phyloP scores from a whole-genome alignment of 2,113 vertebrate genomes.

The Pristiophorus japonicus region DNA sequence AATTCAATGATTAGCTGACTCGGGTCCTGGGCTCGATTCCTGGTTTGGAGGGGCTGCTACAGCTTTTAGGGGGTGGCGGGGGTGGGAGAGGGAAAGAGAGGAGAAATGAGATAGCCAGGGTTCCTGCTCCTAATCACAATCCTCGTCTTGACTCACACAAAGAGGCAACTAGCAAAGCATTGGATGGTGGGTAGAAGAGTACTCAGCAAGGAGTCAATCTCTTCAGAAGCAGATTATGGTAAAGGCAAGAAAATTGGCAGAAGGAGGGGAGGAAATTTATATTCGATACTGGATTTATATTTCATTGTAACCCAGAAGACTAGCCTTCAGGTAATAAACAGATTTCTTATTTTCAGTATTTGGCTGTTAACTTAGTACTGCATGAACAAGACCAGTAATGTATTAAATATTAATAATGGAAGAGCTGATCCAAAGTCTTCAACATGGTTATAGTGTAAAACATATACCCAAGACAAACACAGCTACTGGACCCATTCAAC shows the following conservation, averaged over 20 bases:
- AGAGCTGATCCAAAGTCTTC: neutral
- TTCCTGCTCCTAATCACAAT: neutral
- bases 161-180: neutral
- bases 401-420: neutral
- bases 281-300: neutral
- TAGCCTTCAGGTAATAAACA: neutral
- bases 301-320: neutral
- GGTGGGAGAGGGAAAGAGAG: neutral
- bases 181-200: neutral
- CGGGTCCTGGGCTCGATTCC: neutral
- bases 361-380: neutral
- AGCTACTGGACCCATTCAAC: neutral
- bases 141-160: neutral
- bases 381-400: neutral
- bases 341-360: neutral
- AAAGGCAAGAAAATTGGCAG: no score
- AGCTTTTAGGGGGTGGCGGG: no score
- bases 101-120: neutral
- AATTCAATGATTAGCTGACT: neutral
- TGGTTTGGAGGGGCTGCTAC: neutral
- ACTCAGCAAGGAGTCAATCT: no score
- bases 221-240: no score
- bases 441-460: neutral
- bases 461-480: conserved; percentile 1
- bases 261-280: neutral